These are phyloP conservation scores for Muschampia plurimacula DNA, from an alignment of 2,888 invertebrate genomes.

Conservation along the genomic window DNA sequence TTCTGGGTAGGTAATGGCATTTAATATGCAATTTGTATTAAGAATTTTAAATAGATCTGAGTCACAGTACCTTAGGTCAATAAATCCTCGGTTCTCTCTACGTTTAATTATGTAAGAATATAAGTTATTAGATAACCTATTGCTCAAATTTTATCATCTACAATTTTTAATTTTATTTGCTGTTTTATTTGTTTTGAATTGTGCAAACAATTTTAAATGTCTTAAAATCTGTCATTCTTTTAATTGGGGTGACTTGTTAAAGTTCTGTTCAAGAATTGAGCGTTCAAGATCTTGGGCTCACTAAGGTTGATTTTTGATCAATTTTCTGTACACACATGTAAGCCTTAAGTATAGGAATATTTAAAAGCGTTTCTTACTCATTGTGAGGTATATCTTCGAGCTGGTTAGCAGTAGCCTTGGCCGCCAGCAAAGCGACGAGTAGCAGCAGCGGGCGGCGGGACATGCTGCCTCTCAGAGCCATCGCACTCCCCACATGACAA, in stretches of 20 bases:
- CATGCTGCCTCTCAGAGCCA: conserved; percentile 69
- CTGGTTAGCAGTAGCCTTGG: conserved; percentile 87
- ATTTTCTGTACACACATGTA: not conserved
- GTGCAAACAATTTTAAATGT: not conserved
- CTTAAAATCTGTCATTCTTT: not conserved
- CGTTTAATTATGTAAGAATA: no score
- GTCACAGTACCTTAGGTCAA: no score
- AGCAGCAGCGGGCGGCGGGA: conserved; percentile 67
- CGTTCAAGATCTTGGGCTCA: no score
- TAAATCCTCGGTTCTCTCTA: no score
- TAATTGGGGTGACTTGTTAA: not conserved
- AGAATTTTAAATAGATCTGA: no score
- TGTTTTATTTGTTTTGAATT: not conserved
- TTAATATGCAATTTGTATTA: no score
- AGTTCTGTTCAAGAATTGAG: not conserved
- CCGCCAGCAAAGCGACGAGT: conserved; percentile 67
- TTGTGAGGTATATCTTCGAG: conserved; percentile 96
- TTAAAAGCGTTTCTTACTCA: conserved; percentile 88
- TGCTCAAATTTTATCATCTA: not conserved
- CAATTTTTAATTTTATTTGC: not conserved
- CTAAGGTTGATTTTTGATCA: not conserved
- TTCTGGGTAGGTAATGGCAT: no score
- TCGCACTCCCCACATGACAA: conserved; percentile 77
- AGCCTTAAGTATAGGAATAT: no score
- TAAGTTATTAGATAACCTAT: no score